Evolutionary conservation across 2,113 vertebrate genomes (phyloP).

Genomic region (Tichodroma muraria): DNA sequence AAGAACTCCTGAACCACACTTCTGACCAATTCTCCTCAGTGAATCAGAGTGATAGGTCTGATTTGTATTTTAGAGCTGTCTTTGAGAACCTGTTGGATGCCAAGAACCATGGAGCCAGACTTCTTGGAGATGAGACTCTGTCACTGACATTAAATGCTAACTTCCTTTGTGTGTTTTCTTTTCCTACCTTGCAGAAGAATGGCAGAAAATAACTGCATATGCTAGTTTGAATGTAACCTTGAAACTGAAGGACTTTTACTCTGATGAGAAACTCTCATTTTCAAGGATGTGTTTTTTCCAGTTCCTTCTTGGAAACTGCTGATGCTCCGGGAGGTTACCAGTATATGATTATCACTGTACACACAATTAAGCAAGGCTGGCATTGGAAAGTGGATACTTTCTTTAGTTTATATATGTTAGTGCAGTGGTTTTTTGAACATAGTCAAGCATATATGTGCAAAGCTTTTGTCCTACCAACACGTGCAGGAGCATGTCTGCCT

Average conservation of each 20-base stretch:
- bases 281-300: background rate
- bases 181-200: background rate
- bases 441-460: background rate
- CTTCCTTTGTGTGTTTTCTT: background rate
- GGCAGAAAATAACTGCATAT: background rate
- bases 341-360: background rate
- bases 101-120: background rate
- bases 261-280: background rate
- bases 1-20: background rate
- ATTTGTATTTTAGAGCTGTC: background rate
- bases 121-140: background rate
- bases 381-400: background rate
- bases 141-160: background rate
- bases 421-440: accelerated
- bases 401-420: background rate
- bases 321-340: background rate
- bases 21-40: background rate
- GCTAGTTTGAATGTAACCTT: background rate
- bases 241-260: background rate
- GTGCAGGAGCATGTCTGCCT: background rate
- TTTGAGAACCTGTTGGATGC: background rate
- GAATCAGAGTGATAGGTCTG: background rate
- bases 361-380: background rate
- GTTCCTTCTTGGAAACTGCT: background rate
- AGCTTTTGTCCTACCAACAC: background rate